Evolutionary conservation across 2,797 vertebrate species (phyloP).

Genomic region (Brachymystax lenok): DNA sequence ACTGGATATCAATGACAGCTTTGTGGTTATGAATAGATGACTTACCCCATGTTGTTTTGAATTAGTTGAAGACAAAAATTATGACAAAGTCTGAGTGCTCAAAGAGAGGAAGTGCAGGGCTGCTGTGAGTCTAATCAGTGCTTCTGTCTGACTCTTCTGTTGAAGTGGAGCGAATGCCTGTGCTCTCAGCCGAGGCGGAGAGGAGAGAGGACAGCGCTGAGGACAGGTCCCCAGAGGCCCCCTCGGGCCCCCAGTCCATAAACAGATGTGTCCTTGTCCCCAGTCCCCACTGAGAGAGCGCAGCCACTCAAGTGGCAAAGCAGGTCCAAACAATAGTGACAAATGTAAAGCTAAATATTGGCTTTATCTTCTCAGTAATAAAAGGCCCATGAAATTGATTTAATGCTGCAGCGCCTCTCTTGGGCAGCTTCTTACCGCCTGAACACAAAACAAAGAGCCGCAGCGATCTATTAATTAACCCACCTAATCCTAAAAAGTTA

Average conservation of each 20-base stretch:
- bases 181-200: neutral
- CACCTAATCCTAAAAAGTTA: conserved; percentile 82
- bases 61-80: neutral
- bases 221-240: conserved; percentile 72
- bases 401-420: conserved; percentile 85
- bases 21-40: neutral
- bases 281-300: conserved; percentile 60
- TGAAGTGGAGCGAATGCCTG: neutral
- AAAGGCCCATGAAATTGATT: conserved; percentile 90
- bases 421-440: conserved; percentile 76
- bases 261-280: conserved; percentile 80
- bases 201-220: conserved; percentile 51
- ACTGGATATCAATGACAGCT: neutral
- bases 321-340: conserved; percentile 75
- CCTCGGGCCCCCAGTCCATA: conserved; percentile 38
- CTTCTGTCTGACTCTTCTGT: too few relatives aligned
- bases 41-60: neutral
- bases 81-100: neutral
- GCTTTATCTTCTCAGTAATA: conserved; percentile 82
- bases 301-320: conserved; percentile 71
- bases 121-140: conserved; percentile 6
- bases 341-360: conserved; percentile 83
- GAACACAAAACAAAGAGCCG: conserved; percentile 82
- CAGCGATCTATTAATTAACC: conserved; percentile 87
- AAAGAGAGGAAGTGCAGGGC: neutral